A percentile compares a stretch with the other conserved stretches of the same genome.
These are phyloP conservation scores for Phortica magna DNA, from an alignment of 2,888 invertebrate species.

Conservation along the genomic window DNA sequence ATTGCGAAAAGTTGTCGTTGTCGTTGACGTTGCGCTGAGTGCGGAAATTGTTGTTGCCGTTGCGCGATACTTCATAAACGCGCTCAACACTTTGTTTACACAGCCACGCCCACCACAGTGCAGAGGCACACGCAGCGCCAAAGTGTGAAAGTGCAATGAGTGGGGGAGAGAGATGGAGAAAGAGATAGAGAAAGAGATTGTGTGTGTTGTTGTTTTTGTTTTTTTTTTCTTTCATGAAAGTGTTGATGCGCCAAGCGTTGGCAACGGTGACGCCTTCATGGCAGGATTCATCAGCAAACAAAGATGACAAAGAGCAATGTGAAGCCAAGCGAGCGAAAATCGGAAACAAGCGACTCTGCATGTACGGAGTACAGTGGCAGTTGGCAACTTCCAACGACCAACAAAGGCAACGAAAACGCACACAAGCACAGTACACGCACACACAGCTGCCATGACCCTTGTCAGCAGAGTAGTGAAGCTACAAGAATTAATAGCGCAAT, in stretches of 20 bases:
- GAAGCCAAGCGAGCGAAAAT: conserved; percentile 26
- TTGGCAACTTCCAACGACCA: neutral
- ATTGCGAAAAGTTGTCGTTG: neutral
- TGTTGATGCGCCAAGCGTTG: conserved; percentile 44
- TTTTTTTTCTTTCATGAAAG: conserved; percentile 36
- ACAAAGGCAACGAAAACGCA: conserved; percentile 20
- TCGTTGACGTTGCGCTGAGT: neutral
- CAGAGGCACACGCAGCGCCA: conserved; percentile 30
- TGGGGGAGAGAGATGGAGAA: conserved; percentile 40
- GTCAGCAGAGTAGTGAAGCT: conserved; percentile 64
- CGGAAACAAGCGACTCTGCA: conserved; percentile 8
- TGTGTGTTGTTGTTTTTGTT: conserved; percentile 48
- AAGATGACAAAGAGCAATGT: conserved; percentile 16
- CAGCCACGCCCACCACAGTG: conserved; percentile 9
- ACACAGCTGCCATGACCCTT: conserved; percentile 49
- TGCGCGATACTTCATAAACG: conserved; percentile 54
- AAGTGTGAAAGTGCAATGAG: conserved; percentile 10
- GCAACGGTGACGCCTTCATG: neutral
- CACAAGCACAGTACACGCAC: conserved; percentile 32
- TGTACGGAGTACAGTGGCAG: neutral
- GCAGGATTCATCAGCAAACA: conserved; percentile 15
- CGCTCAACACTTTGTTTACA: conserved; percentile 37
- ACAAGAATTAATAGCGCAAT: conserved; percentile 66
- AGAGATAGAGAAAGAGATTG: conserved; percentile 44
- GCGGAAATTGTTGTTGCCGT: conserved; percentile 1